Evolutionary conservation across 2,113 vertebrate species (phyloP), one percentile per base, ranked within the genome.

Genomic region (Gobio gobio): DNA sequence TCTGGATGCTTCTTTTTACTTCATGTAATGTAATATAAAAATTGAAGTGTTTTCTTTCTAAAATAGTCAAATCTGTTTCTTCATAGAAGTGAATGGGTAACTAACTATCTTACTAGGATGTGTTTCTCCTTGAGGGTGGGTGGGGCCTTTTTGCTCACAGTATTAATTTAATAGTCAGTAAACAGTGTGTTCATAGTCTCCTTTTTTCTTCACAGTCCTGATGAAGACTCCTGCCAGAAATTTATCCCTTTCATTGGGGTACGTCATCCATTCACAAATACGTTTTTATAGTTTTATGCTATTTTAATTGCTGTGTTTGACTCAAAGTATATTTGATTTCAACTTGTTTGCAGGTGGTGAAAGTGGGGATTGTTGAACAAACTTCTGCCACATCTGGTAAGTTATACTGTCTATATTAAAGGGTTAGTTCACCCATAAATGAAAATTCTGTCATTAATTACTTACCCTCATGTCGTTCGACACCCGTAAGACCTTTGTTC

Each of bases 201-300:
- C 76, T 82, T 10, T 89, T 86, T 24, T 26, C 68, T 36, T 56
- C 51, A 26, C 91, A 99, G 98, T 94, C 97, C 97, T 5, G 97
- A 98, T 0, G 98, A 99, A 92, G 98, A 99, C 87, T 98, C 98
- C 0, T 98, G 98, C 2, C 98, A 99, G 94, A 99, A 98, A 88
- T 99, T 99, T 93, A 99, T 99, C 90, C 98, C 98, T 26, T 99
- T 99, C 68, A 96, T 99, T 0, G 98, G 97, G 90, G 98, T 99
- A 92, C 96, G 97, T 95, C 66, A 77, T 47, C n/a, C 22, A 49
- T 45, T 82, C 64, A 26, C 20, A 12, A n/a, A 54, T 5, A 58
- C 5, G 7, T 33, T 13, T 40, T 51, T 33, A 26, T 54, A 20
- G 8, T 58, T 8, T 24, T 59, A 54, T 22, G 9, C 14, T 24